These are phyloP conservation scores for Microdon myrmicae DNA, from an alignment of 2,888 invertebrate genomes.

Conservation along the genomic window DNA sequence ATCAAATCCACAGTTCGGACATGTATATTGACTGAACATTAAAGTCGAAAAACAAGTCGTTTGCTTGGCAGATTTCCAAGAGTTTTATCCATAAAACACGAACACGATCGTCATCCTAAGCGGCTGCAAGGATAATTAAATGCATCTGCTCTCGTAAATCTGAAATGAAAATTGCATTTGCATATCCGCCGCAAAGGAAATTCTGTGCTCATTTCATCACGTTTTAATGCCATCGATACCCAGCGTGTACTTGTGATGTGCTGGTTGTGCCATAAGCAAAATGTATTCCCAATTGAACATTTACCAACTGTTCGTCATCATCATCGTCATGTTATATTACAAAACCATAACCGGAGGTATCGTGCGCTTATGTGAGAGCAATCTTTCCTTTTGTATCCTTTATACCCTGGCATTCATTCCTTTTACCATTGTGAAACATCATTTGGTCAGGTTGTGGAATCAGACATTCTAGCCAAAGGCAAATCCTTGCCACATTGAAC, in stretches of 20 bases:
- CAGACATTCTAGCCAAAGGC: conserved; percentile 27
- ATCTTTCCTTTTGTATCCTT: too few relatives aligned
- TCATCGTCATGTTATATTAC: conserved; percentile 26
- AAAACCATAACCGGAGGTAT: conserved; percentile 31
- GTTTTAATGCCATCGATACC: conserved; percentile 21
- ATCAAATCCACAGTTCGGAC: too few relatives aligned
- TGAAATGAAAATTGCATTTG: conserved; percentile 32
- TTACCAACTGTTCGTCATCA: conserved; percentile 49
- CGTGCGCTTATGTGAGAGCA: conserved; percentile 25
- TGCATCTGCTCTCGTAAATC: conserved; percentile 46
- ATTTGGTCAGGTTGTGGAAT: conserved; percentile 29
- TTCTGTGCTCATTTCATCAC: conserved; percentile 46
- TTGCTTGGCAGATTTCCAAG: not conserved
- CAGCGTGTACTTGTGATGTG: not conserved
- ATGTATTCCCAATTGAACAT: conserved; percentile 47
- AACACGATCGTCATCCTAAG: conserved; percentile 21
- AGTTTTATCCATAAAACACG: conserved; percentile 37
- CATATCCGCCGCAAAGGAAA: conserved; percentile 32
- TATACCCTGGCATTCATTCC: conserved; percentile 13
- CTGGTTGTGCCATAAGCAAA: conserved; percentile 4
- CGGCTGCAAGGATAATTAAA: conserved; percentile 44
- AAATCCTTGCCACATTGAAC: conserved; percentile 15
- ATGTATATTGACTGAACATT: conserved; percentile 13
- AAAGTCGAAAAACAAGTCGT: conserved; percentile 33
- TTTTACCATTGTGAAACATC: conserved; percentile 33